These are phyloP conservation scores for Onychorhynchus coronatus DNA, from an alignment of 2,113 vertebrate genomes.

Conservation along the genomic window DNA sequence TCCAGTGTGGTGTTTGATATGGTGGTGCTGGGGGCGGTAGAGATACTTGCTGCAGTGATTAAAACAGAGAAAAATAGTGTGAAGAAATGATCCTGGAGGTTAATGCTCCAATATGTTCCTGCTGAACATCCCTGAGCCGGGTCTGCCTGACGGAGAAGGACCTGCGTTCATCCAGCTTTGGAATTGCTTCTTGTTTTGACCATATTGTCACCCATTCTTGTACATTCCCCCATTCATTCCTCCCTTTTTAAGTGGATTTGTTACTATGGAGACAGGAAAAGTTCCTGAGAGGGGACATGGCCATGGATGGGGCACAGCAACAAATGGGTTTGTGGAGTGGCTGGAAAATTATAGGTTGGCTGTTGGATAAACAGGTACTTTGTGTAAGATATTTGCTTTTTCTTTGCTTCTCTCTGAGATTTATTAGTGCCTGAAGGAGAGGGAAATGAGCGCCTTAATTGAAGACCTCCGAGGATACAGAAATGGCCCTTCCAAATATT, in stretches of 20 bases:
- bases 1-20: rapidly evolving
- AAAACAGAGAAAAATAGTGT: not conserved
- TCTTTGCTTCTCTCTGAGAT: not conserved
- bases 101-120: not conserved
- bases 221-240: not conserved
- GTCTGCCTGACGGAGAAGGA: not conserved
- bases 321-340: not conserved
- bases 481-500: not conserved
- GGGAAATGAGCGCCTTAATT: not conserved
- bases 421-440: not conserved
- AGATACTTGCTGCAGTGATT: not conserved
- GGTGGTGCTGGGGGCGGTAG: not conserved
- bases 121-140: not conserved
- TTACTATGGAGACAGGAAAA: not conserved
- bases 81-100: not conserved
- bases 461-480: not conserved
- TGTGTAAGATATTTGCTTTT: not conserved
- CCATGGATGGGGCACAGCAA: not conserved
- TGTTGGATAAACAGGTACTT: not conserved
- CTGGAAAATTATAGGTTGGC: not conserved
- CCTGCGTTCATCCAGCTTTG: not conserved
- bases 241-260: not conserved
- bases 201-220: not conserved
- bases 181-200: not conserved
- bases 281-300: not conserved